Percentiles rank a stretch among this genome's conserved stretches.
These are phyloP conservation scores for Enteromius trimaculatus DNA, from an alignment of 2,797 vertebrate genomes.

Conservation along the genomic window DNA sequence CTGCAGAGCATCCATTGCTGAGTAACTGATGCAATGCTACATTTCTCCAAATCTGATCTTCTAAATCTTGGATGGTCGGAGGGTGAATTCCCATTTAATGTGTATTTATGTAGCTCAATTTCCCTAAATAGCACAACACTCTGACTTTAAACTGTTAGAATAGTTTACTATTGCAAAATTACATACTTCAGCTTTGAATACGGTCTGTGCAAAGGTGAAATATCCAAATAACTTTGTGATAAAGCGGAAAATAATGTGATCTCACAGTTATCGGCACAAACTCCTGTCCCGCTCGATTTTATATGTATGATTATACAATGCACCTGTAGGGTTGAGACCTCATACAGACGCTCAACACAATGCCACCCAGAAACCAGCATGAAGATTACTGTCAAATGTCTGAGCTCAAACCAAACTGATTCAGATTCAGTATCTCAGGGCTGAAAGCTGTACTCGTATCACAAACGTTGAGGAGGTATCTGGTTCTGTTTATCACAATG, in stretches of 20 bases:
- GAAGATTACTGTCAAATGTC: slow-evolving; percentile 40
- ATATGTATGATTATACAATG: not conserved
- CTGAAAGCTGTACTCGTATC: not conserved
- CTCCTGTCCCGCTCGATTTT: not conserved
- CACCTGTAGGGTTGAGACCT: not conserved
- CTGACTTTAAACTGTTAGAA: not conserved
- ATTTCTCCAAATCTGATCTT: not conserved
- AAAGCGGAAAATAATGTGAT: slow-evolving; percentile 16
- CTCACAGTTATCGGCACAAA: slow-evolving; percentile 2
- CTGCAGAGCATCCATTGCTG: not conserved
- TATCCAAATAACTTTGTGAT: slow-evolving; percentile 35
- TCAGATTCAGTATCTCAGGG: not conserved
- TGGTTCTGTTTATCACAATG: slow-evolving; percentile 1
- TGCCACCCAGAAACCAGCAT: slow-evolving; percentile 8
- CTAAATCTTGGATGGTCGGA: not conserved
- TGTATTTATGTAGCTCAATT: not conserved
- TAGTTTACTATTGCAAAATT: not conserved
- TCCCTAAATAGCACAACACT: not conserved
- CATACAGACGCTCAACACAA: slow-evolving; percentile 6
- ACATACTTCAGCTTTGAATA: slow-evolving; percentile 6
- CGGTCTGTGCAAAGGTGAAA: not conserved
- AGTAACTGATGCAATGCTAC: not conserved
- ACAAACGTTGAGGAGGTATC: not conserved
- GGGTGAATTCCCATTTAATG: not conserved
- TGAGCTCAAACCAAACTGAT: not conserved